Conservation (phyloP, 2,113 vertebrate species). For the Oryctolagus cuniculus region mOryCun1.1 NC_091442.1:60161501-60162000, state of each 20-base stretch:
- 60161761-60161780: slow-evolving; percentile 64
- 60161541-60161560: not conserved
- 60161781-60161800: slow-evolving; percentile 64
- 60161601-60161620: slow-evolving; percentile 16
- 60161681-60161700: not conserved
- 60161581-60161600: not conserved
- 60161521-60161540: slow-evolving; percentile 31
- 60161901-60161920: slow-evolving; percentile 38
- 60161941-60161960: not conserved
- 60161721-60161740: slow-evolving; percentile 30
- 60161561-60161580: not conserved
- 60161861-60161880: slow-evolving; percentile 62
- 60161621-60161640: not conserved
- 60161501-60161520: slow-evolving; percentile 66
- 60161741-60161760: slow-evolving; percentile 18
- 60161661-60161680: not conserved
- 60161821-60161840: slow-evolving; percentile 76
- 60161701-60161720: slow-evolving; percentile 16
- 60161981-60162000: not conserved
- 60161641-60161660: not conserved
- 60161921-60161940: not conserved
- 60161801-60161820: slow-evolving; percentile 63
- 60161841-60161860: slow-evolving; percentile 63
- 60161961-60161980: not conserved
- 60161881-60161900: slow-evolving; percentile 47